Base-by-base conservation (phyloP, 2,888 invertebrate genomes). In the Sepiola atlantica region DNA sequence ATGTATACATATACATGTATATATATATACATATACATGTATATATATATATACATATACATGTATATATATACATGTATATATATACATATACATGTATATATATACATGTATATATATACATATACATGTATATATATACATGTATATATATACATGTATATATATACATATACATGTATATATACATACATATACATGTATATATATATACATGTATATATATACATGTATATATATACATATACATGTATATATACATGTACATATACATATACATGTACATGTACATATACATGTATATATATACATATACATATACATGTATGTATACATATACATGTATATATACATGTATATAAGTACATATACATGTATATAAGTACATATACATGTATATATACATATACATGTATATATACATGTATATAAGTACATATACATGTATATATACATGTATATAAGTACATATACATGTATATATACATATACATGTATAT, bases 11-110 rank as follows among this genome's bases (percentile, higher is more conserved):
- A 92, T 92, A 92, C n/a, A 92, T 92, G n/a, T 92, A n/a, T 92
- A 92, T 92, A 92, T 92, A 92, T 92, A n/a, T 92, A 92, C n/a
- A 92, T 92, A 92, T 92, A 92, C n/a, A 92, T 92, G n/a, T 92
- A 92, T 92, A 92, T 92, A 92, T 92, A n/a, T 92, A 92, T 92
- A 92, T 92, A 92, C n/a, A 92, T 92, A 92, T 92, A n/a, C n/a
- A 92, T 92, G n/a, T 92, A 92, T 92, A n/a, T 92, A 35, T 35
- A 35, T 35, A 35, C 21, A 35, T 92, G n/a, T 92, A 92, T 92
- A 92, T 92, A 92, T 92, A 92, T 92, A 92, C n/a, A n/a, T 92
- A 92, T 92, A 92, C n/a, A 92, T 92, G n/a, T 92, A 92, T 92
- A 92, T 92, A 92, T 92, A 92, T 92, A 92, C n/a, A n/a, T 92